Evolutionary conservation across 2,797 vertebrate genomes (phyloP).

Genomic region (Peromyscus melanophrys): DNA sequence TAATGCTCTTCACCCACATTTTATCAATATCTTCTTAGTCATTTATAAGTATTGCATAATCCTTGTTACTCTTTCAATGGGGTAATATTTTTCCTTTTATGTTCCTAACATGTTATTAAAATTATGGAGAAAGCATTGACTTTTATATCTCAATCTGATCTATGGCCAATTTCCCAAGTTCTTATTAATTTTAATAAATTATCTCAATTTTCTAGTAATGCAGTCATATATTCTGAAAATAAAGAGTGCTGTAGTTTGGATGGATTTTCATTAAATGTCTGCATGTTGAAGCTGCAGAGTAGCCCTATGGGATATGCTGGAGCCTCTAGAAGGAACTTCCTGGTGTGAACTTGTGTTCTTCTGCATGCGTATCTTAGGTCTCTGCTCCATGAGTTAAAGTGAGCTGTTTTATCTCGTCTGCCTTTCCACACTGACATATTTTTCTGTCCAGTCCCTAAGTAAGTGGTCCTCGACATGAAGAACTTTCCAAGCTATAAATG

Average conservation of each 20-base stretch:
- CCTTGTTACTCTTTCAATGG: neutral
- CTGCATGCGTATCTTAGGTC: neutral
- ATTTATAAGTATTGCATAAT: neutral
- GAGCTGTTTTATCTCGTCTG: neutral
- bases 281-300: neutral
- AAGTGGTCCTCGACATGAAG: neutral
- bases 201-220: neutral
- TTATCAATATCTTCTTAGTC: neutral
- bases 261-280: neutral
- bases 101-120: conserved; percentile 2
- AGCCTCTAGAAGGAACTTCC: too few relatives aligned
- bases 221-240: neutral
- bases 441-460: neutral
- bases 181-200: conserved; percentile 10
- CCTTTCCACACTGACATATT: neutral
- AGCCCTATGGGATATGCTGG: too few relatives aligned
- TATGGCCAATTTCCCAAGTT: neutral
- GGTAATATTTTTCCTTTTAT: neutral
- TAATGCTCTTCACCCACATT: neutral
- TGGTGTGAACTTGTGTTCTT: neutral
- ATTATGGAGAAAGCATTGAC: neutral
- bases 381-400: neutral
- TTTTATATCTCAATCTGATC: neutral
- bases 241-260: too few relatives aligned
- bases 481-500: neutral